Conservation (phyloP, 2,797 vertebrate genomes). For the Gymnothorax reevesii region DNA sequence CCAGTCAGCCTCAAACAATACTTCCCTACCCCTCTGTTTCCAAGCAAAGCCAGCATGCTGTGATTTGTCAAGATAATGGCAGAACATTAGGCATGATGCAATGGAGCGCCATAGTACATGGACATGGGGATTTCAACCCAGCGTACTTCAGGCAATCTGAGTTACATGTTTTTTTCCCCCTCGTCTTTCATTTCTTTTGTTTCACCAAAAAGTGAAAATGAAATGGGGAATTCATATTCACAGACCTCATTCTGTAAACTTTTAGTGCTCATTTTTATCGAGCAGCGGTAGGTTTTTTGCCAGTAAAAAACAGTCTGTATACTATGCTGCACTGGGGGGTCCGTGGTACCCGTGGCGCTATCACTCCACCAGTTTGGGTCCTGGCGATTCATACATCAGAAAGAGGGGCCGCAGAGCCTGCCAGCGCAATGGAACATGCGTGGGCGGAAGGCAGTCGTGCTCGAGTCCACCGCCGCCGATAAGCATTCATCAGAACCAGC, state of each 20-base stretch:
- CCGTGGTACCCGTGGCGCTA: background rate
- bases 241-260: too few relatives aligned
- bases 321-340: background rate
- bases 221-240: background rate
- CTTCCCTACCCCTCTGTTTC: background rate
- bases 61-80: background rate
- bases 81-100: background rate
- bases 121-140: background rate
- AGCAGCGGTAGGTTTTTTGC: too few relatives aligned
- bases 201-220: background rate
- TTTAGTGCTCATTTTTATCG: too few relatives aligned
- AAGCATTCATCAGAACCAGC: background rate
- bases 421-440: background rate
- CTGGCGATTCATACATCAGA: background rate
- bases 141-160: background rate
- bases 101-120: background rate
- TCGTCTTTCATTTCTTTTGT: background rate
- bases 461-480: background rate
- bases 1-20: background rate
- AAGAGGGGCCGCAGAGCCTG: background rate
- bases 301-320: too few relatives aligned
- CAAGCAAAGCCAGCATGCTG: background rate
- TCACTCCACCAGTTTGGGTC: background rate
- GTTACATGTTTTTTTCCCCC: background rate
- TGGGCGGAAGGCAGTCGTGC: background rate